Percentiles rank a stretch among this genome's conserved stretches.
These are phyloP conservation scores for Eleginops maclovinus DNA, from an alignment of 2,113 vertebrate genomes.

Conservation along the genomic window DNA sequence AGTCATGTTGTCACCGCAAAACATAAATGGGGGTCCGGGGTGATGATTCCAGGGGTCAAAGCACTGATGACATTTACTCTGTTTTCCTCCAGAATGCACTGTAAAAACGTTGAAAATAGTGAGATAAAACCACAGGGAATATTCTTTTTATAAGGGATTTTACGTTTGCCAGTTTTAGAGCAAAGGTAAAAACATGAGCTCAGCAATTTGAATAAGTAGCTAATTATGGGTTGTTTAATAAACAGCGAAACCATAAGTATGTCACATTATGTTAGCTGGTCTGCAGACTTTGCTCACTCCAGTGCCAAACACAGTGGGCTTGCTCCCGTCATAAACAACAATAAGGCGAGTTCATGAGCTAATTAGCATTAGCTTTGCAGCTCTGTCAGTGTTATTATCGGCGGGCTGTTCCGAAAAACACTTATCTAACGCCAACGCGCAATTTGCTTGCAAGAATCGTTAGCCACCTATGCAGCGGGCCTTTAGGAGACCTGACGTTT, in stretches of 20 bases:
- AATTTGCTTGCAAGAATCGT: neutral
- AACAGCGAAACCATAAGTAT: neutral
- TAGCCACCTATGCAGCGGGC: constrained; percentile 31
- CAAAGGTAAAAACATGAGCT: neutral
- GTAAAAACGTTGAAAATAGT: constrained; percentile 17
- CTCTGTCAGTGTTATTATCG: neutral
- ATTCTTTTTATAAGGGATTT: neutral
- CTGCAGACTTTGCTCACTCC: constrained; percentile 6
- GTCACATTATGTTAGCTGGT: neutral
- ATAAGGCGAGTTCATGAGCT: constrained; percentile 45
- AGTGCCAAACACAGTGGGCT: constrained; percentile 1
- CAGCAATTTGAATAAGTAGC: neutral
- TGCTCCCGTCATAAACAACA: constrained; percentile 13
- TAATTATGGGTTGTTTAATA: neutral
- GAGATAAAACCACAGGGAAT: neutral
- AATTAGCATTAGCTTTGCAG: constrained; percentile 45
- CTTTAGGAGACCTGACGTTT: constrained; percentile 49
- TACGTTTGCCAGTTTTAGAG: neutral
- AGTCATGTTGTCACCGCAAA: constrained; percentile 88
- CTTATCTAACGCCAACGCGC: neutral
- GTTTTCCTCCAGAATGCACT: constrained; percentile 37
- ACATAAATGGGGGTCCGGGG: constrained; percentile 72
- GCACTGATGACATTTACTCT: constrained; percentile 85
- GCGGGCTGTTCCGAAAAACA: neutral
- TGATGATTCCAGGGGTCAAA: constrained; percentile 71